Conservation (phyloP, 2,888 invertebrate species). For the Hymenopus coronatus region DNA sequence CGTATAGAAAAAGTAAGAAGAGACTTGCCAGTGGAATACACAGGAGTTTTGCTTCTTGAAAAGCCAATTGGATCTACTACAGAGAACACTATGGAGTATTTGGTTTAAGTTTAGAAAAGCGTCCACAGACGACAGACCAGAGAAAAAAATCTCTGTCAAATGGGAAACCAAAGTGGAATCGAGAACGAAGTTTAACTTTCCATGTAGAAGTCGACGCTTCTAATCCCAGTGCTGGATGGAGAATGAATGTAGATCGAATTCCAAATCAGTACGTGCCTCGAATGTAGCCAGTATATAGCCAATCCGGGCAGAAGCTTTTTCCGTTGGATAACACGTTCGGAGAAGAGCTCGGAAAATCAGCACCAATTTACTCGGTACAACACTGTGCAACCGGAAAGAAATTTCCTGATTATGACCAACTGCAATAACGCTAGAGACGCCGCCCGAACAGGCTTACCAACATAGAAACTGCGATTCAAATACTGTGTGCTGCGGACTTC, state of each 20-base stretch:
- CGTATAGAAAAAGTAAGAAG: too few species aligned
- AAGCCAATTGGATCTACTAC: neutral
- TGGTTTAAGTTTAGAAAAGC: neutral
- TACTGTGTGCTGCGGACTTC: too few species aligned
- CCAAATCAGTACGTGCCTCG: slow-evolving; percentile 3
- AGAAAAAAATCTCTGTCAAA: neutral
- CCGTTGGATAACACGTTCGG: neutral
- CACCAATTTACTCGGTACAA: neutral
- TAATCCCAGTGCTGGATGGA: neutral
- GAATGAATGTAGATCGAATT: neutral
- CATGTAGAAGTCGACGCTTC: neutral
- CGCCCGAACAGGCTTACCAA: too few species aligned
- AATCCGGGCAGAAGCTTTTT: neutral
- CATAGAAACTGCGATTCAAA: too few species aligned
- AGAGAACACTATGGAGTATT: neutral
- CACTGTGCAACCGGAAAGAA: neutral
- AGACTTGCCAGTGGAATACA: too few species aligned
- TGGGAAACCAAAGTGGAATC: neutral
- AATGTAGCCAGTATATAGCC: neutral
- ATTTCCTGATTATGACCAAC: neutral
- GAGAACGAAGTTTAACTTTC: neutral
- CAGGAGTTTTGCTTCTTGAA: neutral
- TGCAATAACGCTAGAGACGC: too few species aligned
- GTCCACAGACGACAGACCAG: neutral
- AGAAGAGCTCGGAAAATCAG: neutral